Evolutionary conservation across 2,797 vertebrate genomes (phyloP).

Genomic region (Synaphobranchus kaupii): DNA sequence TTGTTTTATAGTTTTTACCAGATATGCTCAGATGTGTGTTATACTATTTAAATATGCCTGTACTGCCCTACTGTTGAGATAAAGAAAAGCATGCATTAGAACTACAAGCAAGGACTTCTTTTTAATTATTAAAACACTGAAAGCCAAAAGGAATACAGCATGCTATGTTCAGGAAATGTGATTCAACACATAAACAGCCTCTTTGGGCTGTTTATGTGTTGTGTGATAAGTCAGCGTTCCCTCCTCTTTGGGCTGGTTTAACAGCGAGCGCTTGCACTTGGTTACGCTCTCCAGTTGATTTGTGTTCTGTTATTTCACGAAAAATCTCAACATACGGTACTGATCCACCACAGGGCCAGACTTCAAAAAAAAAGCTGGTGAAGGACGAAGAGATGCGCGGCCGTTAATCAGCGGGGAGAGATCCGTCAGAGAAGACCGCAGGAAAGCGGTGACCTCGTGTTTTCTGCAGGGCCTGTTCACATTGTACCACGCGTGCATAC

Average conservation of each 20-base stretch:
- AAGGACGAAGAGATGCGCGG: neutral
- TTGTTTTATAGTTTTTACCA: neutral
- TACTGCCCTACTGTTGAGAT: neutral
- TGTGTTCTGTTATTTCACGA: neutral
- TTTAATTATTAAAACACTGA: neutral
- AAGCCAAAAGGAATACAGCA: conserved; percentile 9
- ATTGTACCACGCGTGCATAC: neutral
- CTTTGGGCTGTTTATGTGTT: no score
- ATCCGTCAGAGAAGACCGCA: neutral
- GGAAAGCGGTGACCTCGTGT: neutral
- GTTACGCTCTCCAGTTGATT: neutral
- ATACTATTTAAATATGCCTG: neutral
- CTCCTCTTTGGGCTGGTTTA: neutral
- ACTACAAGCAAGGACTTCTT: neutral
- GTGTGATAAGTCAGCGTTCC: neutral
- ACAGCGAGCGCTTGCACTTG: neutral
- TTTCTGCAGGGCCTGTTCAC: neutral
- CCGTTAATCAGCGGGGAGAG: neutral
- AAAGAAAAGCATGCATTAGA: neutral
- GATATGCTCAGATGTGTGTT: neutral
- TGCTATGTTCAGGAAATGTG: conserved; percentile 4
- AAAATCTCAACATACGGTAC: conserved; percentile 13
- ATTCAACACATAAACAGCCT: no score
- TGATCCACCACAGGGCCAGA: conserved; percentile 2
- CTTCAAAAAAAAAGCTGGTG: conserved; percentile 8